phyloP scores from a whole-genome alignment of 2,113 vertebrate genomes.

The Nipponia nippon region DNA sequence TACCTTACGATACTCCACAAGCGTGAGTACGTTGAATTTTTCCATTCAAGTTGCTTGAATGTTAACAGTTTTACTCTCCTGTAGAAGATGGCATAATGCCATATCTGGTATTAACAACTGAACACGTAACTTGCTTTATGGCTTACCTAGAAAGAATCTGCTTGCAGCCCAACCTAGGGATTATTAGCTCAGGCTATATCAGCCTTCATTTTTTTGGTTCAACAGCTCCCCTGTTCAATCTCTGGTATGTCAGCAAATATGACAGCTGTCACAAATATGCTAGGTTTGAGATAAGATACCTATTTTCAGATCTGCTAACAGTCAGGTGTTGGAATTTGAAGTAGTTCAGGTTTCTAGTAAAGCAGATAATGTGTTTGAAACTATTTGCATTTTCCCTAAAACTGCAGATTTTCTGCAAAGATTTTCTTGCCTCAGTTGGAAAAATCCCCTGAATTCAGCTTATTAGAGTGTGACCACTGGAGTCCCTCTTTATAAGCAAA shows the following conservation, averaged over 20 bases:
- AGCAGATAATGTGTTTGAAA: background rate
- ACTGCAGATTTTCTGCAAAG: background rate
- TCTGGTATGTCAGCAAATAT: conserved; percentile 27
- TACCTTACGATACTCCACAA: background rate
- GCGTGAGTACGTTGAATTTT: background rate
- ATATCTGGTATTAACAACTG: background rate
- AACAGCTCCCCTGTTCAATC: background rate
- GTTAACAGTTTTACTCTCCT: background rate
- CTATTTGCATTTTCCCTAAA: background rate
- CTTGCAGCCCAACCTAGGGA: background rate
- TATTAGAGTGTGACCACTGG: background rate
- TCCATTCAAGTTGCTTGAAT: background rate
- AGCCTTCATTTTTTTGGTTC: background rate
- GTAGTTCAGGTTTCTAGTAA: background rate
- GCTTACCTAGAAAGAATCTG: background rate
- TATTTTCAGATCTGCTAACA: conserved; percentile 44
- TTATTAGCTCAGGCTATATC: background rate
- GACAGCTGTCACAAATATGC: conserved; percentile 42
- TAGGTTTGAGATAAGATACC: conserved; percentile 30
- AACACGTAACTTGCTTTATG: background rate
- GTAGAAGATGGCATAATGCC: background rate
- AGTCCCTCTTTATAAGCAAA: background rate
- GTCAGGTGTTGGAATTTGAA: conserved; percentile 12
- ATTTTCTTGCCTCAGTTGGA: background rate
- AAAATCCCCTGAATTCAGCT: background rate